Evolutionary conservation across 1,140 invertebrate genomes (phyloP), one percentile per base, ranked within the genome.

Genomic region (Helicoverpa armigera): DNA sequence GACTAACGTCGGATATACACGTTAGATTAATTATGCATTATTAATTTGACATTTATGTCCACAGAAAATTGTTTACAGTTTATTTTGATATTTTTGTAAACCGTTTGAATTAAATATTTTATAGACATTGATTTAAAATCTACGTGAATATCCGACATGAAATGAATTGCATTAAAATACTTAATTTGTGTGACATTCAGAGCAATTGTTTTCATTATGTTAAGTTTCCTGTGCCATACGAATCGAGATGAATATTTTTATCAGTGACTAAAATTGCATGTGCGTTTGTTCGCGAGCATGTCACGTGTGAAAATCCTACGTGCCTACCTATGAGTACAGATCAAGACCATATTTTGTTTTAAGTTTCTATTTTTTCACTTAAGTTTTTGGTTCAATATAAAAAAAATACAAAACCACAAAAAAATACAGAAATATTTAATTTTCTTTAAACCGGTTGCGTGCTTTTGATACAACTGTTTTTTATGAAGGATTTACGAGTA

Each of bases 181-280:
- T 50, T 77, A 69, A 18, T 56, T 69, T 69, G 65, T 75, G 70
- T 82, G 76, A 82, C 75, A 82, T 81, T 63, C 60, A 70, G 73
- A 67, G 67, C 58, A 61, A 74, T 85, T 82, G 54, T 77, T 77
- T 77, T 77, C 75, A 76, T 75, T 79, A 81, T 78, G 51, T 63
- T 85, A 81, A 85, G 78, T 84, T 77, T 81, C 61, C 82, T 85
- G 84, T 85, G 84, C 84, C 84, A 85, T 85, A 85, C 56, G 23
- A 51, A 80, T 81, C 73, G 79, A 81, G 63, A 83, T 70, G 77
- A 69, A 79, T 67, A 18, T 18, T 79, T 78, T 79, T 69, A 79
- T 70, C 76, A 43, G 76, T 79, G 76, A 70, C 76, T 51, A 58
- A 61, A 18, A 51, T 75, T 61, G 73, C 73, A 75, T 75, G 73